Percentiles rank a stretch among this genome's conserved stretches.
Evolutionary conservation across 2,888 invertebrate species (phyloP).

Genomic region (Heliconius charithonia): DNA sequence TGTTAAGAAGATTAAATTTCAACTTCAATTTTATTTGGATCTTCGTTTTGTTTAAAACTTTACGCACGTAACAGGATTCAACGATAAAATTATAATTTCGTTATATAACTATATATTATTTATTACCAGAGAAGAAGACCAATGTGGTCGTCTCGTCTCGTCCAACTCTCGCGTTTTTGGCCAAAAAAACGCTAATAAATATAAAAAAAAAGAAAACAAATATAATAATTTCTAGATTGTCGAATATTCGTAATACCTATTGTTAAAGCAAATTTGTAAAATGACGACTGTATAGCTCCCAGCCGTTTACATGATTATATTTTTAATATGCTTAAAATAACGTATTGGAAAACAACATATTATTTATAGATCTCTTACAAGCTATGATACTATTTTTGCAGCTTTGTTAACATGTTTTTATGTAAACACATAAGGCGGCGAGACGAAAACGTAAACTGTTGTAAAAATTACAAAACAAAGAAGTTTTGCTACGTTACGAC

Average conservation of each 20-base stretch:
- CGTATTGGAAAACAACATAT: background rate
- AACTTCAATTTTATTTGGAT: too few species aligned
- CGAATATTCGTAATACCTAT: background rate
- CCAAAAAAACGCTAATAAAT: background rate
- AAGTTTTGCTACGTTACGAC: background rate
- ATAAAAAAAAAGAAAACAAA: background rate
- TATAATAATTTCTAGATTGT: background rate
- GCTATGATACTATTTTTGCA: background rate
- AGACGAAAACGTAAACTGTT: background rate
- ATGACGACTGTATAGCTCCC: background rate
- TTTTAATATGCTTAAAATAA: conserved; percentile 2
- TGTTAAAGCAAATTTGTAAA: background rate
- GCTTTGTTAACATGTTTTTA: background rate
- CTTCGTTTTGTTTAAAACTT: too few species aligned
- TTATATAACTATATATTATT: too few species aligned
- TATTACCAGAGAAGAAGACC: too few species aligned
- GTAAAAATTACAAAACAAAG: background rate
- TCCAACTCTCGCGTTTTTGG: background rate
- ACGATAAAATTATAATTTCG: too few species aligned
- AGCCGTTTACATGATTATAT: conserved; percentile 2
- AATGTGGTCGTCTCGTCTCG: too few species aligned
- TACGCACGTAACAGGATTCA: too few species aligned
- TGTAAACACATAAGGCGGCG: background rate
- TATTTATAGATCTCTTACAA: background rate
- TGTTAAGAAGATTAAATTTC: too few species aligned